Conservation (phyloP, 2,113 vertebrate genomes). For the Tretioscincus oriximinensis region DNA sequence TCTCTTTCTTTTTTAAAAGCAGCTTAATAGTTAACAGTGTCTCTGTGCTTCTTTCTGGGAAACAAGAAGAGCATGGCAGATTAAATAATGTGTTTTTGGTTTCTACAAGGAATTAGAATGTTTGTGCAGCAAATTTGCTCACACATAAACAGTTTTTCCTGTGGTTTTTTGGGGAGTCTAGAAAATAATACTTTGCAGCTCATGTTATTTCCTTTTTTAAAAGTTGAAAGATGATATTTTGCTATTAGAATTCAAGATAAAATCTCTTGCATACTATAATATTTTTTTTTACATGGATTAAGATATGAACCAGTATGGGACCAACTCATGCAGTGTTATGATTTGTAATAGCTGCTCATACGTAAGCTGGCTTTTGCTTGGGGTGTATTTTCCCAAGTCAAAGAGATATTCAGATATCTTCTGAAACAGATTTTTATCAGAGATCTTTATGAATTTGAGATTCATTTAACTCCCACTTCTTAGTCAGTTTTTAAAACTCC, state of each 20-base stretch:
- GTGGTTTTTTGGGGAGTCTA: slow-evolving; percentile 31
- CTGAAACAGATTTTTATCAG: neutral
- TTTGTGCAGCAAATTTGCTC: slow-evolving; percentile 53
- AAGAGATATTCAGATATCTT: neutral
- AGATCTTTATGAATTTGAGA: too few relatives aligned
- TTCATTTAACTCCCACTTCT: too few relatives aligned
- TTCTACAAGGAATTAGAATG: slow-evolving; percentile 65
- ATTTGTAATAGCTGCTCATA: neutral
- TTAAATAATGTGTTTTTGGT: slow-evolving; percentile 67
- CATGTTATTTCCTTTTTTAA: slow-evolving; percentile 13
- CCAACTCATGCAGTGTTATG: neutral
- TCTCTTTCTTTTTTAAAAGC: slow-evolving; percentile 35
- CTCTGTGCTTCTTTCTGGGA: slow-evolving; percentile 57
- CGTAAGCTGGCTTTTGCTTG: neutral
- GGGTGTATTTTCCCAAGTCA: neutral
- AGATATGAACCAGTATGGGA: neutral
- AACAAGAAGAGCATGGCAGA: slow-evolving; percentile 51
- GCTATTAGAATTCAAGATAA: slow-evolving; percentile 21
- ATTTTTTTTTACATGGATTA: slow-evolving; percentile 26
- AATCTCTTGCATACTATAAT: neutral
- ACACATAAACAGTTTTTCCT: slow-evolving; percentile 50
- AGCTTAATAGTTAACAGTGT: slow-evolving; percentile 52
- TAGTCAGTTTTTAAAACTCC: too few relatives aligned
- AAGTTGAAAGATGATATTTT: slow-evolving; percentile 4
- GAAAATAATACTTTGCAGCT: slow-evolving; percentile 56